Percentiles rank a stretch among this genome's conserved stretches.
phyloP scores from a whole-genome alignment of 30 jellyfish, hydroid and myxozoan species.

The Clytia hemisphaerica region DNA sequence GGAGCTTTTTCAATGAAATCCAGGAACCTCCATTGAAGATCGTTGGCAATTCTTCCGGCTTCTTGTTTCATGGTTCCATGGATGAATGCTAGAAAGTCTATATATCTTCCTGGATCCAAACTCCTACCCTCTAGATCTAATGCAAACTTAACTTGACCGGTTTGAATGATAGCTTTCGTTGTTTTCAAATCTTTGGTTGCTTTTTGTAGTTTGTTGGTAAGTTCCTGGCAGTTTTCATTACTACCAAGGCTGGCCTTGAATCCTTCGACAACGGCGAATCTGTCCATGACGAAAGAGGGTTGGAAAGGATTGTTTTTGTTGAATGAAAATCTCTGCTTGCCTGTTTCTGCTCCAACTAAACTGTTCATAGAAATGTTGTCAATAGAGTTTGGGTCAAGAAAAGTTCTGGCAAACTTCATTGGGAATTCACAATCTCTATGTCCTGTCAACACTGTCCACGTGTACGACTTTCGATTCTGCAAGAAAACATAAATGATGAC shows the following conservation, averaged over 20 bases:
- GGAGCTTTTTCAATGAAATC: too few relatives aligned
- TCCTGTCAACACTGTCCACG: conserved; percentile 5
- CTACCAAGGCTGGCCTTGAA: neutral
- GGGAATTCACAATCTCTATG: conserved; percentile 5
- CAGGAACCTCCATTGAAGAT: too few relatives aligned
- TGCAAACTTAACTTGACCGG: too few relatives aligned
- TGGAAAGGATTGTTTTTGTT: neutral
- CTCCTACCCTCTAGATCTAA: too few relatives aligned
- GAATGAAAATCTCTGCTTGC: neutral
- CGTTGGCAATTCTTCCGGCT: too few relatives aligned
- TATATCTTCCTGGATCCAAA: too few relatives aligned
- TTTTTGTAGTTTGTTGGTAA: neutral
- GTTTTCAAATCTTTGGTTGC: too few relatives aligned
- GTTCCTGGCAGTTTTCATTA: neutral
- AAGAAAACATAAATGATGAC: neutral
- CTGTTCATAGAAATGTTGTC: neutral
- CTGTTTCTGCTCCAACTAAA: neutral
- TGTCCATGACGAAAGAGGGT: neutral
- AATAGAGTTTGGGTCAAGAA: neutral
- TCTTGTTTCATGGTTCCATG: too few relatives aligned
- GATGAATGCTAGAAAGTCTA: too few relatives aligned
- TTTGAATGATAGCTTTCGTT: too few relatives aligned
- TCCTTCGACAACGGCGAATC: neutral
- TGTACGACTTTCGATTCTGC: neutral
- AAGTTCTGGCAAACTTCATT: neutral